Conservation (phyloP, 30 jellyfish, hydroid and myxozoan genomes). For the Cassiopea xamachana region DNA sequence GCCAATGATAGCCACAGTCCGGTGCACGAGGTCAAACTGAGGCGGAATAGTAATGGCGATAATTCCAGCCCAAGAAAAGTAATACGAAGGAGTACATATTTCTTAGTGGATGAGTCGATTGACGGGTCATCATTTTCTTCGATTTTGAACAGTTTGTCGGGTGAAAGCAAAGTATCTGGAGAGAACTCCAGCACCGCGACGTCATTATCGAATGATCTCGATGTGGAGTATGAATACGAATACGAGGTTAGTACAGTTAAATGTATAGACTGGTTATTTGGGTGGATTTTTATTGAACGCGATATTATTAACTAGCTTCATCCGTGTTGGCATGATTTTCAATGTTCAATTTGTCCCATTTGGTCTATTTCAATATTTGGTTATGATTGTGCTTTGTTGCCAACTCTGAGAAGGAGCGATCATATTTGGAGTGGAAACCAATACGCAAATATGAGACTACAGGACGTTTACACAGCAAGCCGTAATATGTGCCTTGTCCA, state of each 20-base stretch:
- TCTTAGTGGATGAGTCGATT: slow-evolving; percentile 60
- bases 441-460: background rate
- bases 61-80: slow-evolving; percentile 64
- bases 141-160: slow-evolving; percentile 22
- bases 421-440: background rate
- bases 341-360: no score
- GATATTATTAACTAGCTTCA: no score
- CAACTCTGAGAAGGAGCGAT: no score
- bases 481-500: background rate
- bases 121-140: slow-evolving; percentile 31
- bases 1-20: slow-evolving; percentile 77
- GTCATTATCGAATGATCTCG: slow-evolving; percentile 57
- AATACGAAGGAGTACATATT: slow-evolving; percentile 64
- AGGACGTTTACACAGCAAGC: background rate
- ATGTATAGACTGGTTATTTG: background rate
- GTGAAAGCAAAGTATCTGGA: slow-evolving; percentile 45
- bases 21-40: slow-evolving; percentile 75
- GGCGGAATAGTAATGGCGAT: slow-evolving; percentile 67
- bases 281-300: no score
- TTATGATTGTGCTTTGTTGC: no score
- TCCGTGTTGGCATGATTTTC: no score
- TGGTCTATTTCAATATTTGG: background rate
- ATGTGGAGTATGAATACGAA: slow-evolving; percentile 90
- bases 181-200: slow-evolving; percentile 48
- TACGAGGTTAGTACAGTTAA: slow-evolving; percentile 78